Evolutionary conservation across 2,797 vertebrate genomes (phyloP).

Genomic region (Apodemus agrarius): DNA sequence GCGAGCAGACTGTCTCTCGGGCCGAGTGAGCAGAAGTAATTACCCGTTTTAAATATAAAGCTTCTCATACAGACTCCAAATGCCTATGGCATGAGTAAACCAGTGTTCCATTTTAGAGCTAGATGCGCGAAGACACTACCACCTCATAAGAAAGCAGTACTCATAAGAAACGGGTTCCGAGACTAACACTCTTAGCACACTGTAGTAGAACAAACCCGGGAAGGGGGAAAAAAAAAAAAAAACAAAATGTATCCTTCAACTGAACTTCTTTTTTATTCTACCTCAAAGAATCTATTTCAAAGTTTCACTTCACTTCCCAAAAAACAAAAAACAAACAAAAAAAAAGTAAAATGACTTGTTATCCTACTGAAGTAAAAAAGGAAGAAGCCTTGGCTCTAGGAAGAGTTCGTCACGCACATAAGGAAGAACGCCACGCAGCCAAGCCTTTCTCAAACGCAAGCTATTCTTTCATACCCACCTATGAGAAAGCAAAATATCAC

Average conservation of each 20-base stretch:
- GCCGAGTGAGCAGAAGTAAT: constrained; percentile 37
- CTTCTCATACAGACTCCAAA: not conserved
- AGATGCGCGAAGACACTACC: not conserved
- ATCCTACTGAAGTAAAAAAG: not conserved
- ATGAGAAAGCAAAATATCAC: constrained; percentile 31
- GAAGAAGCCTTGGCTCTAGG: not conserved
- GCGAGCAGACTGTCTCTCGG: not conserved
- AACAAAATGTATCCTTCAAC: constrained; percentile 4
- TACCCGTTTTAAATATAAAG: constrained; percentile 50
- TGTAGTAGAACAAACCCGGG: not conserved
- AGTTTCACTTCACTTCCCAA: not conserved
- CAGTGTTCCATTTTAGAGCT: constrained; percentile 35
- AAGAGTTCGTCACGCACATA: not conserved
- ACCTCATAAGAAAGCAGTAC: not conserved
- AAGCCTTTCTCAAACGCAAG: constrained; percentile 42
- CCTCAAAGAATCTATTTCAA: constrained; percentile 33
- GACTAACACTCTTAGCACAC: not conserved
- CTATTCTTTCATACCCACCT: not conserved
- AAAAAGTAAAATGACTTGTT: constrained; percentile 31
- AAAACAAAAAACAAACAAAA: not conserved
- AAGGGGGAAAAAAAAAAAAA: too few species aligned
- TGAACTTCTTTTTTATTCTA: not conserved
- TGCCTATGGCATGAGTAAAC: not conserved
- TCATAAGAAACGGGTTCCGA: constrained; percentile 2
- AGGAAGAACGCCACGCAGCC: not conserved